These are phyloP conservation scores for Aphelenchoides avenae DNA, from an alignment of 1,140 invertebrate genomes.

Conservation along the genomic window DNA sequence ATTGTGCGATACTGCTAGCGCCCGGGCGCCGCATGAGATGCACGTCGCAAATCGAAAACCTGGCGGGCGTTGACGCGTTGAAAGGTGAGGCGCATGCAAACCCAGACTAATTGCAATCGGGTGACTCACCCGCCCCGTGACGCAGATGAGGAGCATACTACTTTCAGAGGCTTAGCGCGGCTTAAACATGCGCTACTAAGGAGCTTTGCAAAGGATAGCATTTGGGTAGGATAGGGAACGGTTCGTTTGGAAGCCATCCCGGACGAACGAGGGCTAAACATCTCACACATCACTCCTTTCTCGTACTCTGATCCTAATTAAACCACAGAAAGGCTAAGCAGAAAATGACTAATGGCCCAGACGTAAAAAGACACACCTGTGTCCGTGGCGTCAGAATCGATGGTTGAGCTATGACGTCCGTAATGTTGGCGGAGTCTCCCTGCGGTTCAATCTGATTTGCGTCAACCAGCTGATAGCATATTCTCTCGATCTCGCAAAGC, in stretches of 20 bases:
- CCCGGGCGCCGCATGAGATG: no score
- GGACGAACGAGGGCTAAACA: not conserved
- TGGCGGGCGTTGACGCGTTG: no score
- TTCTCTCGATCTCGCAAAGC: constrained; percentile 47
- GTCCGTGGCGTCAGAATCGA: constrained; percentile 24
- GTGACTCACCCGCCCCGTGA: no score
- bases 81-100: no score
- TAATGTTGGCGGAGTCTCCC: constrained; percentile 14
- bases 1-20: no score
- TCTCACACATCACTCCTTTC: constrained; percentile 6
- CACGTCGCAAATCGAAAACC: no score
- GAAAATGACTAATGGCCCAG: not conserved
- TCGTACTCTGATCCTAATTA: not conserved
- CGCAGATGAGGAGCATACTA: no score
- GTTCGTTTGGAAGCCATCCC: not conserved
- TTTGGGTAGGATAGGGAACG: not conserved
- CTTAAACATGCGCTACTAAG: not conserved
- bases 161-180: no score
- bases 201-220: constrained; percentile 1
- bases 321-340: not conserved
- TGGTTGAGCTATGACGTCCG: constrained; percentile 36
- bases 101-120: no score
- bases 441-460: constrained; percentile 1
- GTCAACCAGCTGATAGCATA: constrained; percentile 38
- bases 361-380: no score